Evolutionary conservation across 1,140 invertebrate genomes (phyloP).

Genomic region (Zaprionus capensis): DNA sequence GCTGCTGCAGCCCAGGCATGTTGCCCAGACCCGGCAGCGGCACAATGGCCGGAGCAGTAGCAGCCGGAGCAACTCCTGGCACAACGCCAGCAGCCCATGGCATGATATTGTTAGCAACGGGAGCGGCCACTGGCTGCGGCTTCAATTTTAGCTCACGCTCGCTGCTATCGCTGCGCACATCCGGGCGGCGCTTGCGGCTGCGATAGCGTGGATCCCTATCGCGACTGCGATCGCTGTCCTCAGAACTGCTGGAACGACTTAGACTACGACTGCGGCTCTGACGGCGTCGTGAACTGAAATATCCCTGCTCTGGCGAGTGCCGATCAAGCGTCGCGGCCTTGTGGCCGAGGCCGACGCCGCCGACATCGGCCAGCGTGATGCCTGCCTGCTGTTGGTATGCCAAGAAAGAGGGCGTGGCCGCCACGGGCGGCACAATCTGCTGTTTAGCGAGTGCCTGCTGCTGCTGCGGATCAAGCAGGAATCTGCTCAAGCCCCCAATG

Average conservation of each 20-base stretch:
- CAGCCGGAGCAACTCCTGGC: constrained; percentile 7
- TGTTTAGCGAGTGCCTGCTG: not conserved
- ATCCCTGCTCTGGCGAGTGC: constrained; percentile 77
- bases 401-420: constrained; percentile 63
- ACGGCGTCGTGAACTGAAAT: constrained; percentile 25
- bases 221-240: constrained; percentile 85
- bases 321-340: not conserved
- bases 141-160: constrained; percentile 57
- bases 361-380: constrained; percentile 55
- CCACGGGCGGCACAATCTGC: not conserved
- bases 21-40: constrained; percentile 12
- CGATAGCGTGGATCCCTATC: constrained; percentile 66
- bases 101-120: constrained; percentile 2
- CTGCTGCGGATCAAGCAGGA: constrained; percentile 43
- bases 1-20: constrained; percentile 35
- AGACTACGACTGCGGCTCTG: constrained; percentile 58
- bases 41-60: not conserved
- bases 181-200: constrained; percentile 62
- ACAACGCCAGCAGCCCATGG: constrained; percentile 24
- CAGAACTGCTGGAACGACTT: constrained; percentile 62
- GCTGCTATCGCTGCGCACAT: constrained; percentile 51
- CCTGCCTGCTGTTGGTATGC: constrained; percentile 78
- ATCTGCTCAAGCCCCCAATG: constrained; percentile 75
- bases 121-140: not conserved
- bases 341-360: not conserved